phyloP scores from a whole-genome alignment of 2,797 vertebrate genomes.

The Oreochromis mossambicus region DNA sequence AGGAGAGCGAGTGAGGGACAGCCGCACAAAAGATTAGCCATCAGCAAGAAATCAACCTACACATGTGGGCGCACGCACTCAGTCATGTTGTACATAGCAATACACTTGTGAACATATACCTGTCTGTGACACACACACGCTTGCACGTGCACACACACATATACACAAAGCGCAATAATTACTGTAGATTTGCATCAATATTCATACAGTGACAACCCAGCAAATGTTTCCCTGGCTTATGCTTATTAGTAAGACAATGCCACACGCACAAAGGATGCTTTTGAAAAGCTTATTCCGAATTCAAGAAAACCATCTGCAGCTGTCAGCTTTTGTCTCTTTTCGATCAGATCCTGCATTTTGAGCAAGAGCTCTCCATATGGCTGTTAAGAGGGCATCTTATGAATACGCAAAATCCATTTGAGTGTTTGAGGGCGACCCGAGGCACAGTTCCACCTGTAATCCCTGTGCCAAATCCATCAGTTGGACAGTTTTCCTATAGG shows the following conservation, averaged over 20 bases:
- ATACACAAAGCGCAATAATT: neutral
- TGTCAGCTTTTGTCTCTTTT: slow-evolving; percentile 40
- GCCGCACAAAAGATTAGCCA: slow-evolving; percentile 66
- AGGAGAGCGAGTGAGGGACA: slow-evolving; percentile 56
- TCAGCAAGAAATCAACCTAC: slow-evolving; percentile 52
- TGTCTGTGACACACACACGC: neutral
- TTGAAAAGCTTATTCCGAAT: slow-evolving; percentile 42
- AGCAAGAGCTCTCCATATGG: slow-evolving; percentile 12
- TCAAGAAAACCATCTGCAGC: slow-evolving; percentile 50
- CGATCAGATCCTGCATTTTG: slow-evolving; percentile 16
- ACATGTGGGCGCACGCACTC: slow-evolving; percentile 8
- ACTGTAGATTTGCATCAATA: slow-evolving; percentile 1
- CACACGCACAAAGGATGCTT: slow-evolving; percentile 13
- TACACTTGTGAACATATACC: neutral
- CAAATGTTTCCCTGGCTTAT: neutral
- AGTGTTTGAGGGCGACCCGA: neutral
- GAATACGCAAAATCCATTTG: slow-evolving; percentile 19
- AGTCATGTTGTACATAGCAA: neutral
- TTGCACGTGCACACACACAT: neutral
- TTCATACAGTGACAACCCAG: neutral
- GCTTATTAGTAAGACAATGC: slow-evolving; percentile 40
- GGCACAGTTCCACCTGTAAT: neutral
- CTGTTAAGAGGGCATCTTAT: slow-evolving; percentile 7
- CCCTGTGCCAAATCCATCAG: neutral
- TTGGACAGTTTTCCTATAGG: neutral